Conservation (phyloP, 2,888 invertebrate genomes). For the Perizoma flavofasciatum region DNA sequence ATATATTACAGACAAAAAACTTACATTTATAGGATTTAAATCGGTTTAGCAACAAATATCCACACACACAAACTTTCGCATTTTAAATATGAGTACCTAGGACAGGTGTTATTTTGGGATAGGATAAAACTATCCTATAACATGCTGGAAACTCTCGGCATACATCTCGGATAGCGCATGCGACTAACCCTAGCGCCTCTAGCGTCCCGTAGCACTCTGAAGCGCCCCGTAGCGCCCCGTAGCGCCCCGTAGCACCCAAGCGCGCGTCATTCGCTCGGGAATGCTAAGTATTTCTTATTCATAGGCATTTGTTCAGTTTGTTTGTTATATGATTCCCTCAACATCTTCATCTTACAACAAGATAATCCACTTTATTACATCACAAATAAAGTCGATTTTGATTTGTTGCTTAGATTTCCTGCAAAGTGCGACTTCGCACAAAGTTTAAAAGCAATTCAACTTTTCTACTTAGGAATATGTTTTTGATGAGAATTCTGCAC, state of each 20-base stretch:
- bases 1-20: no score
- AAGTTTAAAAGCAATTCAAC: conserved; percentile 53
- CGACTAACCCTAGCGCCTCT: no score
- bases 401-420: background rate
- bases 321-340: conserved; percentile 42
- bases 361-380: conserved; percentile 15
- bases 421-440: conserved; percentile 19
- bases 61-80: no score
- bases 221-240: no score
- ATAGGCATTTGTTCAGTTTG: conserved; percentile 51
- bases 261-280: conserved; percentile 7
- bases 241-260: conserved; percentile 1
- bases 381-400: conserved; percentile 23
- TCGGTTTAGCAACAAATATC: no score
- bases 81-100: no score
- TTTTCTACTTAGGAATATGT: conserved; percentile 52
- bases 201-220: no score
- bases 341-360: conserved; percentile 11
- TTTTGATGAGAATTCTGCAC: conserved; percentile 45
- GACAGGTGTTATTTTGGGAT: no score
- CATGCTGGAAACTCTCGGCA: no score
- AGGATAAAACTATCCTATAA: no score
- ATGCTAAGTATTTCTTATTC: conserved; percentile 51
- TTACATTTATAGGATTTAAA: no score
- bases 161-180: no score